Evolutionary conservation across 1,140 invertebrate species (phyloP), one percentile per base, ranked within the genome.

Genomic region (Lanistes nyassanus): DNA sequence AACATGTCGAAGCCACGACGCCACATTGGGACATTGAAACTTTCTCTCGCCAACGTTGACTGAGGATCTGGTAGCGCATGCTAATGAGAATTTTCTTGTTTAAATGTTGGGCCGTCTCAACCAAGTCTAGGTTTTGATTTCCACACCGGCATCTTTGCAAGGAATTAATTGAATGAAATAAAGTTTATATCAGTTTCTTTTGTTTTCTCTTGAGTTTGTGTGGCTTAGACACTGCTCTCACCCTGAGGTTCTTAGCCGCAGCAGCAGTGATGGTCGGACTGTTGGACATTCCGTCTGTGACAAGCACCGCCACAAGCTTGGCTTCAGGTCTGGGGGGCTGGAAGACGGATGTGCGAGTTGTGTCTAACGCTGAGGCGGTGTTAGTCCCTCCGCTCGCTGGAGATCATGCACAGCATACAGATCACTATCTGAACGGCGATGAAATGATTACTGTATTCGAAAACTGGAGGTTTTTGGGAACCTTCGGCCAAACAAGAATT

Each of bases 211-310:
- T n/a, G n/a, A n/a, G n/a, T n/a, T n/a, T n/a, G n/a, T n/a, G n/a
- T n/a, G n/a, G n/a, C n/a, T n/a, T n/a, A n/a, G n/a, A n/a, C n/a
- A n/a, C n/a, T n/a, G n/a, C n/a, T 13, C 21, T 36, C 2, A 64
- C 60, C 36, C 37, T 64, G 4, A 74, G 62, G 6, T 7, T 7
- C 2, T 26, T 39, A 0, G 67, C 67, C 2, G 67, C 21, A 23
- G 23, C 29, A 0, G 1, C 23, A 11, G 67, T 69, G 3, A 16
- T 29, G 39, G 4, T 0, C 6, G 21, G 34, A 42, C 1, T 16
- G 67, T 55, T 55, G 53, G 67, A 69, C 47, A 9, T 9, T 21
- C 67, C 67, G 34, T 69, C 67, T 16, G 67, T 69, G 42, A 69
- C 29, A 7, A 69, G 67, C 1, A 69, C 51, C 0, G 67, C 67